phyloP scores from a whole-genome alignment of 1,140 invertebrate genomes.

The Drosophila arawakana region DNA sequence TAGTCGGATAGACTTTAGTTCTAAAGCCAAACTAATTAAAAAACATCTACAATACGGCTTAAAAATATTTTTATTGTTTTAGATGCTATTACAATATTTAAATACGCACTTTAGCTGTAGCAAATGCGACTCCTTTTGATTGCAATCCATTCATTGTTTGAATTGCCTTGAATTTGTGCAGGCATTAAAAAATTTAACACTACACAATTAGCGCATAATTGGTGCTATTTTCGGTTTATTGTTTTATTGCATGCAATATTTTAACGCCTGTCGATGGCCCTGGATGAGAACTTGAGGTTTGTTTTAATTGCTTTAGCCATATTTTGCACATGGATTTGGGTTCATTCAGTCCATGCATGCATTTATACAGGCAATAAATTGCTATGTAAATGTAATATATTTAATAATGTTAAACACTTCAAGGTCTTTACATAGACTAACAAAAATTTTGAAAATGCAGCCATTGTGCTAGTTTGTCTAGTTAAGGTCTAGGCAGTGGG shows the following conservation, averaged over 20 bases:
- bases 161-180: slow-evolving; percentile 4
- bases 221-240: slow-evolving; percentile 60
- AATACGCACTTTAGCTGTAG: not conserved
- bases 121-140: not conserved
- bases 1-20: too few relatives aligned
- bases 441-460: slow-evolving; percentile 20
- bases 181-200: slow-evolving; percentile 19
- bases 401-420: slow-evolving; percentile 20
- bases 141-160: not conserved
- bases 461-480: not conserved
- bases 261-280: slow-evolving; percentile 40
- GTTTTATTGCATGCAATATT: slow-evolving; percentile 70
- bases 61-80: too few relatives aligned
- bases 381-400: slow-evolving; percentile 27
- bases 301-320: slow-evolving; percentile 68
- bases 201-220: slow-evolving; percentile 60
- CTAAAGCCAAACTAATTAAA: too few relatives aligned
- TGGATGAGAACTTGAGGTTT: slow-evolving; percentile 39
- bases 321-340: slow-evolving; percentile 46
- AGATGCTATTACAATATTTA: too few relatives aligned
- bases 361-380: slow-evolving; percentile 37
- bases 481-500: not conserved
- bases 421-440: slow-evolving; percentile 50
- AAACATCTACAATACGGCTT: too few relatives aligned
- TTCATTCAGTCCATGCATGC: slow-evolving; percentile 14